Percentiles rank a stretch among this genome's conserved stretches.
Evolutionary conservation across 2,888 invertebrate genomes (phyloP).

Genomic region (Tetramorium bicarinatum): DNA sequence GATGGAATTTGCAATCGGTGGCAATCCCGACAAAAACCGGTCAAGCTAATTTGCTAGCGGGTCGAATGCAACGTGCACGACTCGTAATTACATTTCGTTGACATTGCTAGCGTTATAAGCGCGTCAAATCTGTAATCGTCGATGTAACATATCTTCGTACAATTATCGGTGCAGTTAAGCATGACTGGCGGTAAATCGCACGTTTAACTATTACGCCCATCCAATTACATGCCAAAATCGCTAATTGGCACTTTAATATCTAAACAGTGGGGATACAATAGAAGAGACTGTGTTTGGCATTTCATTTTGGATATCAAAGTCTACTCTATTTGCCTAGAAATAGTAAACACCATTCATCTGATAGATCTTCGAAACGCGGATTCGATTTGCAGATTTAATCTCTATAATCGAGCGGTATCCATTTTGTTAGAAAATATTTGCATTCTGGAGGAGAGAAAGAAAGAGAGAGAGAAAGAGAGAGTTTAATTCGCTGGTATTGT

Average conservation of each 20-base stretch:
- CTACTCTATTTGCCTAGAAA: constrained; percentile 5
- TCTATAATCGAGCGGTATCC: not conserved
- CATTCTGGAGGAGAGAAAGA: not conserved
- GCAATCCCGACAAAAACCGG: constrained; percentile 46
- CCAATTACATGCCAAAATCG: constrained; percentile 32
- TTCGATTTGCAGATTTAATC: constrained; percentile 5
- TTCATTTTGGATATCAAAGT: constrained; percentile 29
- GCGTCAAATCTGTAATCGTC: constrained; percentile 46
- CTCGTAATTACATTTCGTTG: constrained; percentile 43
- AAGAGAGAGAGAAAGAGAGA: too few species aligned
- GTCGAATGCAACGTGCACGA: not conserved
- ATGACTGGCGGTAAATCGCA: constrained; percentile 29
- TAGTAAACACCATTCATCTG: not conserved
- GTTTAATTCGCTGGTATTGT: not conserved
- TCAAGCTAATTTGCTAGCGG: constrained; percentile 46
- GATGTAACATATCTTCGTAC: constrained; percentile 49
- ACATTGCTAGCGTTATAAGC: constrained; percentile 29
- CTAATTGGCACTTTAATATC: constrained; percentile 53
- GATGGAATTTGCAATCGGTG: constrained; percentile 51
- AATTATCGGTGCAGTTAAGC: constrained; percentile 35
- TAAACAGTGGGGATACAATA: constrained; percentile 6
- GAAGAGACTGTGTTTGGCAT: constrained; percentile 23
- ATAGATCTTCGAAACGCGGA: constrained; percentile 19
- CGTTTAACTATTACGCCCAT: constrained; percentile 42
- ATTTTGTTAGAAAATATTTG: constrained; percentile 41